phyloP scores from a whole-genome alignment of 2,797 vertebrate species.

The Babyrousa celebensis region DNA sequence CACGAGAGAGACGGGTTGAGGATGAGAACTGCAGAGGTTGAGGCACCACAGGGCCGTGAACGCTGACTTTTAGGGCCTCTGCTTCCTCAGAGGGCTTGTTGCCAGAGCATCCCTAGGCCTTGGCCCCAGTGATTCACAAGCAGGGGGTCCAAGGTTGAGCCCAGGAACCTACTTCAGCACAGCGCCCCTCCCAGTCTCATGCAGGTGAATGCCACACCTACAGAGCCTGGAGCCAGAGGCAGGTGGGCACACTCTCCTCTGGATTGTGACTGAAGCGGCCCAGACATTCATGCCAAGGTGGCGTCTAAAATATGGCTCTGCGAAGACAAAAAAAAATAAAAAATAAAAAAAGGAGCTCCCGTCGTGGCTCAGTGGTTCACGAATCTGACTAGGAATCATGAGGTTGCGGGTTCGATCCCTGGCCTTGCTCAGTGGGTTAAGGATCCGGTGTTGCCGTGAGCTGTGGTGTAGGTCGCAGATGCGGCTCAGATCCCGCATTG shows the following conservation, averaged over 20 bases:
- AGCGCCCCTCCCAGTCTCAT: not conserved
- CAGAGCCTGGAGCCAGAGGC: not conserved
- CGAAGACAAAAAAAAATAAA: too few relatives aligned
- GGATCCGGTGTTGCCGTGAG: too few relatives aligned
- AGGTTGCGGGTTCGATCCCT: too few relatives aligned
- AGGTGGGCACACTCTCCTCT: not conserved
- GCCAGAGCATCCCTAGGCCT: too few relatives aligned
- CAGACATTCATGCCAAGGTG: not conserved
- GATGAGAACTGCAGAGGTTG: slow-evolving; percentile 4
- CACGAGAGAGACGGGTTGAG: not conserved
- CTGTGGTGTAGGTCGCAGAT: too few relatives aligned
- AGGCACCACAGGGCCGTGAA: not conserved
- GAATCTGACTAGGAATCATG: too few relatives aligned
- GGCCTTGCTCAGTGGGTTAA: too few relatives aligned
- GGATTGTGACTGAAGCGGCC: not conserved
- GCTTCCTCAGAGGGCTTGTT: not conserved
- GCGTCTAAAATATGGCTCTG: not conserved
- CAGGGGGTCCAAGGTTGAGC: not conserved
- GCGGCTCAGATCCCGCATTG: too few relatives aligned
- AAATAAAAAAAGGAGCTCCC: too few relatives aligned
- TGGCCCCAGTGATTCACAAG: not conserved
- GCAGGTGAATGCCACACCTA: not conserved
- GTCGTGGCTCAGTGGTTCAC: too few relatives aligned
- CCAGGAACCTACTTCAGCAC: not conserved
- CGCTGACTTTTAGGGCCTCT: not conserved